phyloP scores from a whole-genome alignment of 2,113 vertebrate species.

The Bucco capensis region DNA sequence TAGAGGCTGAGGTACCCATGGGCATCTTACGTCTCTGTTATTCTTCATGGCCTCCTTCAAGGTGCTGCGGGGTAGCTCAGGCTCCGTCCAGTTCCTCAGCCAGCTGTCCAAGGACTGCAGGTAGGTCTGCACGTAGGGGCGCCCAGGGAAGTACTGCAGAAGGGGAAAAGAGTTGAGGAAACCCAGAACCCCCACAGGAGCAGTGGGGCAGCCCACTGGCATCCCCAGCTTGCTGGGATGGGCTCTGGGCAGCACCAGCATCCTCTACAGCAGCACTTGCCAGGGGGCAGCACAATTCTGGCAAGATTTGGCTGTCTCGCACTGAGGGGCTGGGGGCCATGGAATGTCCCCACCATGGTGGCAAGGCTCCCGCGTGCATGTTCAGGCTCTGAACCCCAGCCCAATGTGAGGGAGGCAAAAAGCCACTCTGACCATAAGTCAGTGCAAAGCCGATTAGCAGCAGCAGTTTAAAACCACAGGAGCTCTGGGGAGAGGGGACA shows the following conservation, averaged over 20 bases:
- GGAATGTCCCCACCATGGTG: rapidly evolving
- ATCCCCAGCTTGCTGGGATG: background rate
- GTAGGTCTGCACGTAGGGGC: constrained; percentile 77
- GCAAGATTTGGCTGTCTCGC: background rate
- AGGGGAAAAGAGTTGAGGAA: background rate
- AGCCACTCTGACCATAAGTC: constrained; percentile 85
- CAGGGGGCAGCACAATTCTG: rapidly evolving
- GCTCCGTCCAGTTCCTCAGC: constrained; percentile 70
- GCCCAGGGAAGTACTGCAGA: constrained; percentile 86
- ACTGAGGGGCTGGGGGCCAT: rapidly evolving
- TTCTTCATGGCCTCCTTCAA: constrained; percentile 77
- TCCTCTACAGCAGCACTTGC: background rate
- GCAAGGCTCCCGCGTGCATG: rapidly evolving
- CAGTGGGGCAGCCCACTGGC: background rate
- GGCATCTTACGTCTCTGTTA: constrained; percentile 75
- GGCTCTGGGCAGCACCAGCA: background rate
- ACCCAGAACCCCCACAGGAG: background rate
- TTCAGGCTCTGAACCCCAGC: constrained; percentile 8
- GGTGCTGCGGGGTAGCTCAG: constrained; percentile 70
- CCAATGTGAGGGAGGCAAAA: constrained; percentile 75
- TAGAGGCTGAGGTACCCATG: rapidly evolving
- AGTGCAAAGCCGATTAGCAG: constrained; percentile 89
- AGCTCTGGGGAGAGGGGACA: background rate
- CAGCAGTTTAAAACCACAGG: constrained; percentile 80
- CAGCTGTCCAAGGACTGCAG: constrained; percentile 73